Evolutionary conservation across 2,888 invertebrate species (phyloP), one percentile per base, ranked within the genome.

Genomic region (Ophonus ardosiacus): DNA sequence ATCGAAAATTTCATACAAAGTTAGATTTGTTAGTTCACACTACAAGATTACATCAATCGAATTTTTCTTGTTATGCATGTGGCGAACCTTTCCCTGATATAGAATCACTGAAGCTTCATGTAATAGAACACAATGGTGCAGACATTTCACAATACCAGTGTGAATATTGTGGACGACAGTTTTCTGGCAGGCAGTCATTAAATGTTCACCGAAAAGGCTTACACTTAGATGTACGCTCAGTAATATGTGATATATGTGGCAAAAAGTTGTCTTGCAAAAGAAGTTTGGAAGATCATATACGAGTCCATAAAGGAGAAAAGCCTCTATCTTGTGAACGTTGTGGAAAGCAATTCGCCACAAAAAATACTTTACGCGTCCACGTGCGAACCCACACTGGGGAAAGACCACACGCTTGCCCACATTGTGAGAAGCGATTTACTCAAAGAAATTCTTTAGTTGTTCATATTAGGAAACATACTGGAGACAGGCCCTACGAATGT

Each of bases 351-450:
- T 86, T 86, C 43, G 15, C 63, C 7, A 71, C 57, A 13, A 68
- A 59, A 59, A 51, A 57, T 43, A 56, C 51, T 5, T 65, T 83
- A 15, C 38, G 40, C 2, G 13, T 93, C 8, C 93, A 93, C 78
- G 93, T 93, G 90, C 89, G 92, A 0, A 91, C 91, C 0, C 94
- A 94, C 83, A 93, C 89, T 0, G 88, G 89, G 0, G 89, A 89
- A 78, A 88, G 85, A 85, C 89, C 89, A 1, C 89, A 88, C 71
- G 88, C 89, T 40, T 90, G 90, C 85, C 88, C 89, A 71, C 89
- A 89, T 78, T 90, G 90, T 85, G 89, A 89, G 6, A 89, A 89
- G 85, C 89, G 86, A 40, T 88, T 88, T 56, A 87, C 87, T 0
- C 88, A 88, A 84, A 84, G 86, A 40, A 86, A 86, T 59, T 86